phyloP scores from a whole-genome alignment of 2,888 invertebrate genomes.

The Agrochola lota region DNA sequence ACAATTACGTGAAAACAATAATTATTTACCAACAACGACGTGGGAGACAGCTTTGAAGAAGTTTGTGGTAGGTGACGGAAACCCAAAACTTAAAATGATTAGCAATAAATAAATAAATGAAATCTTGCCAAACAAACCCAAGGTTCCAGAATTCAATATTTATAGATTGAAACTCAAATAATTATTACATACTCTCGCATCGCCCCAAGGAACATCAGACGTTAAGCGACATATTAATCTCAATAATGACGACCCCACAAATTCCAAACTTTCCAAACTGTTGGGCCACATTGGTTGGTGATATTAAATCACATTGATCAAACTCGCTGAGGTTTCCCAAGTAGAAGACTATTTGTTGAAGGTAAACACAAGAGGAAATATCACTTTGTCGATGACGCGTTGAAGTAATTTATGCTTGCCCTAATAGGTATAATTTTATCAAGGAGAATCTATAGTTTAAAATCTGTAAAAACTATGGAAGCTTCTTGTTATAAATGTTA shows the following conservation, averaged over 20 bases:
- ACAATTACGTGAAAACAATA: neutral
- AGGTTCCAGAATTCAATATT: no score
- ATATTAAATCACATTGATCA: slow-evolving; percentile 50
- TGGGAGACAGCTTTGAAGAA: neutral
- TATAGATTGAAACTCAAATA: neutral
- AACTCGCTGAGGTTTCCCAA: slow-evolving; percentile 17
- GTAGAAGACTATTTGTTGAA: slow-evolving; percentile 35
- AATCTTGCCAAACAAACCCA: neutral
- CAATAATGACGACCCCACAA: slow-evolving; percentile 21
- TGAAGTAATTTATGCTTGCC: neutral
- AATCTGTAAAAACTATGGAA: neutral
- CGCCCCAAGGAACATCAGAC: slow-evolving; percentile 17
- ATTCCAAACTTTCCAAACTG: slow-evolving; percentile 38
- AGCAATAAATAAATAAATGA: no score
- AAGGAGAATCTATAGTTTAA: neutral
- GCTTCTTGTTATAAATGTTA: no score
- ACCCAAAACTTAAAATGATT: neutral
- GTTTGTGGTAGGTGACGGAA: neutral
- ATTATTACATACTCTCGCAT: neutral
- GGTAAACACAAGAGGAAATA: neutral
- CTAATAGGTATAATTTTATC: neutral
- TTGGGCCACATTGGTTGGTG: slow-evolving; percentile 3
- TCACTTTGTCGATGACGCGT: neutral
- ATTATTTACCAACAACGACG: neutral
- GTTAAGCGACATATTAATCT: slow-evolving; percentile 18